Evolutionary conservation across 1,140 invertebrate genomes (phyloP).

Genomic region (Calycopis cecrops): DNA sequence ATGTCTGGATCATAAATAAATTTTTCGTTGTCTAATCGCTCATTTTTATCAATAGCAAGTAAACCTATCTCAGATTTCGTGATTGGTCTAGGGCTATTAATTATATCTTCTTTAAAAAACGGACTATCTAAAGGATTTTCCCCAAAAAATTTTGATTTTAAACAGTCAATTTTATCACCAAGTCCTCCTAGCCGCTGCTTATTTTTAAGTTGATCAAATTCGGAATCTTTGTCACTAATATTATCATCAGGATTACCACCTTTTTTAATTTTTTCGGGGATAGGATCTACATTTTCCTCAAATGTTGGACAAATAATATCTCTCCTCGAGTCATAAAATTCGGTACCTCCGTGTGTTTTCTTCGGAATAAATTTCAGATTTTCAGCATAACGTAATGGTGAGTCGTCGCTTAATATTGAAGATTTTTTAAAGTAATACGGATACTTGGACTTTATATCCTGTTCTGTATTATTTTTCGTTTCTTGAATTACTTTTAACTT

Average conservation of each 20-base stretch:
- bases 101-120: conserved; percentile 79
- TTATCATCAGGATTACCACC: conserved; percentile 43
- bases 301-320: conserved; percentile 71
- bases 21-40: too few species aligned
- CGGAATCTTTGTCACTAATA: conserved; percentile 29
- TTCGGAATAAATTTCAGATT: conserved; percentile 75
- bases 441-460: conserved; percentile 56
- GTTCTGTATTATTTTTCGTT: conserved; percentile 23
- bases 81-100: conserved; percentile 55
- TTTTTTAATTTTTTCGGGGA: conserved; percentile 74
- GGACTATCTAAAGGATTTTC: conserved; percentile 84
- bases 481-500: conserved; percentile 30
- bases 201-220: conserved; percentile 40
- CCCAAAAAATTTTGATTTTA: conserved; percentile 84
- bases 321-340: conserved; percentile 77
- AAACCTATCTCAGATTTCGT: conserved; percentile 26
- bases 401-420: conserved; percentile 67
- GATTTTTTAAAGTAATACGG: conserved; percentile 69
- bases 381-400: conserved; percentile 77
- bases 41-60: conserved; percentile 12
- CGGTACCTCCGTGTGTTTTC: conserved; percentile 74
- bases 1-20: too few species aligned
- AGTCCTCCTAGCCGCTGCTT: conserved; percentile 70
- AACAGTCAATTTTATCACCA: conserved; percentile 84
- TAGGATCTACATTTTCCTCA: conserved; percentile 67